Base-by-base conservation (phyloP, 2,113 vertebrate genomes). In the Lycocorax pyrrhopterus region DNA sequence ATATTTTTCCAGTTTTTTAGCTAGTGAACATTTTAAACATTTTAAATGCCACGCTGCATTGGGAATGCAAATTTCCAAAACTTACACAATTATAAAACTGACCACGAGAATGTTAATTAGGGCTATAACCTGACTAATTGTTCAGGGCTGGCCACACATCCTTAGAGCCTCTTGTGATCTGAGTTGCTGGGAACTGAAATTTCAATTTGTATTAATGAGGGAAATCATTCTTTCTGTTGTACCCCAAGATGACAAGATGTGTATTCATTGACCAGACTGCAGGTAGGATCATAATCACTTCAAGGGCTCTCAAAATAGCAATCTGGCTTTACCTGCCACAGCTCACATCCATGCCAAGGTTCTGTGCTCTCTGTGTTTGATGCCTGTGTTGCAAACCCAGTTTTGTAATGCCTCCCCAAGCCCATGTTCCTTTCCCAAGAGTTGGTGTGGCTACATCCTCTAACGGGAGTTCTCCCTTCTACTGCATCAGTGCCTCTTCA, bases 191-290 rank as follows among this genome's bases (percentile, higher is more conserved):
- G 77, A 91, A 77, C 46, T 55, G 63, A 32, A 94, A 94, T 82
- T 92, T 58, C 60, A 74, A 20, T 89, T 72, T 96, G 27, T 90
- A 84, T 91, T 95, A 92, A 96, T 90, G 84, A 94, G 74, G 47
- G 60, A 74, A 63, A 59, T 51, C n/a, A 64, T 93, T 87, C 77
- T 51, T 93, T 85, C 43, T 87, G 44, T 59, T 30, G 75, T 81
- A 88, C 72, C 67, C 35, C 84, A 78, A 67, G 63, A 56, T 79
- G 83, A 51, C 73, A 73, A 92, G 90, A 60, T 68, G 16, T 64
- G 13, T 69, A n/a, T 67, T 39, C 56, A n/a, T 66, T 10, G 9
- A 41, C 43, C 63, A 78, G 55, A 43, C 44, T 49, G 12, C 30
- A 39, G 74, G 33, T 49, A 81, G 69, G 64, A 55, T 17, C 58